Evolutionary conservation across 2,888 invertebrate species (phyloP), one percentile per base, ranked within the genome.

Genomic region (Metellina segmentata): DNA sequence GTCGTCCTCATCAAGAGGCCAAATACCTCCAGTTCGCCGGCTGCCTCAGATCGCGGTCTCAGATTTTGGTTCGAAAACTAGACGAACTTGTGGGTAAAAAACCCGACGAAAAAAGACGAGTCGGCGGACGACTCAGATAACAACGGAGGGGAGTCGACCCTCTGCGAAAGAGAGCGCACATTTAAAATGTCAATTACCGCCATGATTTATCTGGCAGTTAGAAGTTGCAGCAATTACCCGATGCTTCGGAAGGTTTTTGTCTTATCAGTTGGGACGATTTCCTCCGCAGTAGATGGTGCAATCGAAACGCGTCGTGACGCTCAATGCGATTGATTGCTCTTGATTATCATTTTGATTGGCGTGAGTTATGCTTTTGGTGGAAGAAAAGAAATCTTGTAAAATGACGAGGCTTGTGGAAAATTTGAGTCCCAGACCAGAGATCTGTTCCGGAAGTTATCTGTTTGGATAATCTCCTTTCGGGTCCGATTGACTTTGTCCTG

Each of bases 141-240:
- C 61, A 74, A 72, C 71, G 51, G 19, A 70, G 69, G 49, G 71
- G 11, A 7, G 71, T n/a, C 16, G 16, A 71, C 16, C 52, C 19
- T 34, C 34, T 34, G 19, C 48, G 9, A 53, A 70, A 86, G 85
- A 85, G 88, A 48, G 13, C 77, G 71, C 34, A 74, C 77, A 83
- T 89, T 89, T 89, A 89, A 83, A 61, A 77, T 82, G 89, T 89
- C 89, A 89, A 89, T 89, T 89, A 89, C 74, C 77, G 83, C 77
- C 75, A 78, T 89, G 89, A 89, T 89, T 89, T 89, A 89, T 89
- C 83, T 83, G 75, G 78, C 49, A 69, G 48, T 86, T 19, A 51
- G 61, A n/a, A 48, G 69, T 78, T 20, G 85, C 11, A 51, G 85
- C 70, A 86, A 86, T 86, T 86, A 86, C 70, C 77, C 78, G 61